Evolutionary conservation across 2,888 invertebrate species (phyloP).

Genomic region (Pedicia rivosa): DNA sequence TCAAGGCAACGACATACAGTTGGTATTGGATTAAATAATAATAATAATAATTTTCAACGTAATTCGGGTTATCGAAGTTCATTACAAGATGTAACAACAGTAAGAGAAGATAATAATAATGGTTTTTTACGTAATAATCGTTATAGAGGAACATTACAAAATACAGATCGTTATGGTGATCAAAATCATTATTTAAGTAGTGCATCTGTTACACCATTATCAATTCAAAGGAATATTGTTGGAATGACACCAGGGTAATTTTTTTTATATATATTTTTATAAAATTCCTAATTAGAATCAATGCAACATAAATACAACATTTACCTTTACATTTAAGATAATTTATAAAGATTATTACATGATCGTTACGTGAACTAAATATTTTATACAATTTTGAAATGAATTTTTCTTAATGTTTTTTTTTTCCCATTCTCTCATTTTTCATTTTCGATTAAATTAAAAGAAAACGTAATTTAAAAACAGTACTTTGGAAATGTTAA

Average conservation of each 20-base stretch:
- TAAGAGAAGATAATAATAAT: constrained; percentile 7
- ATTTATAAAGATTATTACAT: no score
- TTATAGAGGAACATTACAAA: constrained; percentile 24
- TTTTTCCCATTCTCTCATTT: no score
- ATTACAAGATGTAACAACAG: constrained; percentile 20
- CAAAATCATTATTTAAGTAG: constrained; percentile 35
- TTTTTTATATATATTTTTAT: not conserved
- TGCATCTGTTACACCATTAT: constrained; percentile 39
- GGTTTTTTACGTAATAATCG: constrained; percentile 22
- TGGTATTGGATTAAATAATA: constrained; percentile 12
- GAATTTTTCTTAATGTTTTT: no score
- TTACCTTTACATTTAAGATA: no score
- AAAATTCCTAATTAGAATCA: not conserved
- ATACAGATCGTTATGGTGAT: constrained; percentile 12
- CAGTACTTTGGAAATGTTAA: no score
- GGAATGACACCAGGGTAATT: constrained; percentile 19
- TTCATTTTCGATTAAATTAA: no score
- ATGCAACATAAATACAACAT: no score
- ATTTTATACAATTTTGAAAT: no score
- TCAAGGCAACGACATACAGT: constrained; percentile 18
- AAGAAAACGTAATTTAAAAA: no score
- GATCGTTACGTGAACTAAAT: no score
- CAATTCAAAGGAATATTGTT: constrained; percentile 16
- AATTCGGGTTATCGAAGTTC: constrained; percentile 22
- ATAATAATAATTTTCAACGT: constrained; percentile 16